Conservation (phyloP, 2,797 vertebrate species). For the Gadopsis bispinosus region DNA sequence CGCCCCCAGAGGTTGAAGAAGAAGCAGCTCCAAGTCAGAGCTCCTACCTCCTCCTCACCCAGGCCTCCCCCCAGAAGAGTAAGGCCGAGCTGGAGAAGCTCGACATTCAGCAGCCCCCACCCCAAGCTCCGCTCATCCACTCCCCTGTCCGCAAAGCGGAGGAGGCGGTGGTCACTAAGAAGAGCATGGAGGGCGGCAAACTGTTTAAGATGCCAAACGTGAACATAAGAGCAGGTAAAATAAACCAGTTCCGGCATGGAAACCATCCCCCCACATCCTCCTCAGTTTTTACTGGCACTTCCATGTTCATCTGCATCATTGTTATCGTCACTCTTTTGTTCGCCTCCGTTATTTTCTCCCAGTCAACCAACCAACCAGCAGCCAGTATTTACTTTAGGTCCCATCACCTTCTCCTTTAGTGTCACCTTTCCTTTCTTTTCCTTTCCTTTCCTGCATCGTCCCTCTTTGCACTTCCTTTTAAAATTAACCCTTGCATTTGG, state of each 20-base stretch:
- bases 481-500: constrained; percentile 66
- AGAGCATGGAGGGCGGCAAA: constrained; percentile 61
- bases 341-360: constrained; percentile 32
- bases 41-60: constrained; percentile 78
- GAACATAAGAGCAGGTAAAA: constrained; percentile 84
- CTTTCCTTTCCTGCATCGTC: constrained; percentile 54
- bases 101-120: constrained; percentile 62
- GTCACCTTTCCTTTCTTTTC: constrained; percentile 35
- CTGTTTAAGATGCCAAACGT: constrained; percentile 75
- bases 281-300: constrained; percentile 59
- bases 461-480: constrained; percentile 48
- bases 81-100: constrained; percentile 81
- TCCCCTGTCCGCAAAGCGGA: constrained; percentile 65
- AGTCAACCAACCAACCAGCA: constrained; percentile 16
- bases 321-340: constrained; percentile 59
- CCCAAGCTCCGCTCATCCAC: constrained; percentile 54
- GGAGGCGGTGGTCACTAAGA: constrained; percentile 41
- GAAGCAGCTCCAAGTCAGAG: constrained; percentile 63
- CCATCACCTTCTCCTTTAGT: constrained; percentile 29
- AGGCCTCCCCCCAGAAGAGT: constrained; percentile 77
- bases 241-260: constrained; percentile 68
- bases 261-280: constrained; percentile 44
- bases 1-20: constrained; percentile 42
- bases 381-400: constrained; percentile 30
- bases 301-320: constrained; percentile 55